phyloP scores from a whole-genome alignment of 2,888 invertebrate species.

The Netelia virgata region DNA sequence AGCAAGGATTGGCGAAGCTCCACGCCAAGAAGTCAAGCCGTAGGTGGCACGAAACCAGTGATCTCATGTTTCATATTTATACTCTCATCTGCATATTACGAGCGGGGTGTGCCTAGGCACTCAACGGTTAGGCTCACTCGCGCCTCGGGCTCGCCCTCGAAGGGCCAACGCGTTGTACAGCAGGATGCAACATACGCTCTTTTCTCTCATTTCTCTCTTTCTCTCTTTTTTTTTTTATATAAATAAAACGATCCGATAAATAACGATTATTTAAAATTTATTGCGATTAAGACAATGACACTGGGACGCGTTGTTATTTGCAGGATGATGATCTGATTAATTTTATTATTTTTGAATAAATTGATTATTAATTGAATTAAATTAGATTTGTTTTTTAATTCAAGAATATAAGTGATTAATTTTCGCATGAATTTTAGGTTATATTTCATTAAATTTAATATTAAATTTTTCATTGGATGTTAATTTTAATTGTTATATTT shows the following conservation, averaged over 20 bases:
- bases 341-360: slow-evolving; percentile 32
- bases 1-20: not conserved
- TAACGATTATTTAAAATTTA: not conserved
- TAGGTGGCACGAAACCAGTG: slow-evolving; percentile 77
- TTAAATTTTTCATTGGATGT: no score
- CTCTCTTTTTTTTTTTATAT: slow-evolving; percentile 31
- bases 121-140: slow-evolving; percentile 42
- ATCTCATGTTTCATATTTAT: slow-evolving; percentile 82
- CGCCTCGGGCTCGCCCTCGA: slow-evolving; percentile 25
- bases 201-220: slow-evolving; percentile 43
- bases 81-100: slow-evolving; percentile 81
- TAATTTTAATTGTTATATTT: no score
- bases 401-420: no score
- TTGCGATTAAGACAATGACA: no score
- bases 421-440: no score
- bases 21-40: slow-evolving; percentile 53
- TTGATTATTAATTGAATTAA: not conserved
- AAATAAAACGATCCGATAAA: not conserved
- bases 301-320: no score
- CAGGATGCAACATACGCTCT: slow-evolving; percentile 11
- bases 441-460: no score
- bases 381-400: no score
- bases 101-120: slow-evolving; percentile 77
- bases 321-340: not conserved
- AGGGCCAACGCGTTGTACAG: slow-evolving; percentile 3